Base-by-base conservation (phyloP, 2,888 invertebrate species). In the Phaedon cochleariae region DNA sequence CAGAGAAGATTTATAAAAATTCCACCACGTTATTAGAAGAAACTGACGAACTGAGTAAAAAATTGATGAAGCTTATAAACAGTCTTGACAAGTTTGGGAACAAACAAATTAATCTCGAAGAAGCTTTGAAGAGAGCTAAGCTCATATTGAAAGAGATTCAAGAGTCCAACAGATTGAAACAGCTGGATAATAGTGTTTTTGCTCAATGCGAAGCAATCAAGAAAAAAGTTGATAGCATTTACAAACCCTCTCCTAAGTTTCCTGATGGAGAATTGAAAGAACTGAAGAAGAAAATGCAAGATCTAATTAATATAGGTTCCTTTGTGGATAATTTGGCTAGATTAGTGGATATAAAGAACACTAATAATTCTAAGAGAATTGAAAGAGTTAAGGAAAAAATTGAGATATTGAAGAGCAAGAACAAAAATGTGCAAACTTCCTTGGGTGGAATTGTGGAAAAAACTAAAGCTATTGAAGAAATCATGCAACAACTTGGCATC, bases 101-200 rank as follows among this genome's bases (percentile, higher is more conserved):
- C 20, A 85, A 86, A 49, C 86, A 87, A 66, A 75, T 88, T n/a
- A 86, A 85, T 65, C 76, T 87, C 1, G 85, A 87, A 29, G 85
- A 84, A 12, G 87, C 86, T 0, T 72, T 88, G 4, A 83, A 85
- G 54, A 84, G 86, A 73, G 88, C 87, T 0, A 81, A 79, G 10
- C 82, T 79, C 68, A 82, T 86, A 62, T 79, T 87, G 21, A 83
- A 85, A 21, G 80, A 85, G 26, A 84, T 89, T 49, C 82, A 85
- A 49, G 73, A 72, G 46, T 68, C 74, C 4, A 68, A 62, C 45
- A 61, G 63, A 48, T 62, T 74, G 52, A 58, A 61, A 77, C 12
- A 41, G 15, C 15, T 41, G 15, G 76, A 82, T 62, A 65, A 81
- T 0, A 76, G 83, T 53, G 73, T 84, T 12, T 74, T 80, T 2